Base-by-base conservation (phyloP, 2,888 invertebrate genomes). In the Nasonovia ribisnigri region DNA sequence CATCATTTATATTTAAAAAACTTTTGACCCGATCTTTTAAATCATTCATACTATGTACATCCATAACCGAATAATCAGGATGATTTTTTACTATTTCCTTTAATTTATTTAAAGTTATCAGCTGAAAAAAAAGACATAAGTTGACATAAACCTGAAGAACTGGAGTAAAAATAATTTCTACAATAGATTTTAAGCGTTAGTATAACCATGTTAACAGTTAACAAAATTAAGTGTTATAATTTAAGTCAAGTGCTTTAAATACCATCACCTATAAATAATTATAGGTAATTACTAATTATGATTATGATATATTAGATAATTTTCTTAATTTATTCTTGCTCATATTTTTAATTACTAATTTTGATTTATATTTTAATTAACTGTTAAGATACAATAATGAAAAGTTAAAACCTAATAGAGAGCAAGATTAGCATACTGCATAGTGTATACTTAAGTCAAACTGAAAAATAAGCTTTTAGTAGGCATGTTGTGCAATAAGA, bases 1-100 rank as follows among this genome's bases (percentile, higher is more conserved):
- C n/a, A n/a, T 46, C 84, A 57, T 43, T 86, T 86, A 91, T 57
- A 57, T 24, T 46, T 43, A 91, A 26, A 91, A 86, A 86, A 57
- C 11, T 11, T n/a, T 57, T 11, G n/a, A 86, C 20, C n/a, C 6
- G 24, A 36, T 54, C 3, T 10, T 43, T 54, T n/a, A 91, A 42
- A 86, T 91, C 91, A 57, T 84, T 10, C 54, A 54, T 20, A 54
- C n/a, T 24, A 0, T 60, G 36, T 87, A 48, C 1, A 29, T 92
- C 67, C 20, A 48, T 42, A 48, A 24, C 0, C 11, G 36, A 48
- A 48, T 20, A 87, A 1, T 92, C 36, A 87, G 43, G 36, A 92
- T 92, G 92, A 16, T 48, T 16, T 87, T 42, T 48, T 26, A 92
- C 48, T 10, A 67, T 42, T 36, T 67, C 26, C 36, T 87, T 36